Evolutionary conservation across 2,797 vertebrate genomes (phyloP).

Genomic region (Lepilemur septentrionalis): DNA sequence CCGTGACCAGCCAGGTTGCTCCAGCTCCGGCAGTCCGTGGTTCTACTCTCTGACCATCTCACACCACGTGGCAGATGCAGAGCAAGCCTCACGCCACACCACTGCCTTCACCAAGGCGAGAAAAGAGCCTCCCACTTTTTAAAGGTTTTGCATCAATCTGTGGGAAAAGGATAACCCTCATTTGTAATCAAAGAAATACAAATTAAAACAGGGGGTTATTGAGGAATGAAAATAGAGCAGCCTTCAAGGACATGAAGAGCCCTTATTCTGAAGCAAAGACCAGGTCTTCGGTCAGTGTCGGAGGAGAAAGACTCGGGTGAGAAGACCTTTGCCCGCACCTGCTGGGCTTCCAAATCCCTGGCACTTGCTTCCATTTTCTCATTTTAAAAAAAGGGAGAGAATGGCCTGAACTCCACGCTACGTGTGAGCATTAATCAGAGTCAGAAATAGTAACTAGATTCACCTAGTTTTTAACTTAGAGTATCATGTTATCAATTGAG

Average conservation of each 20-base stretch:
- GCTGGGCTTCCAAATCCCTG: not conserved
- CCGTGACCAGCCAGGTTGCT: not conserved
- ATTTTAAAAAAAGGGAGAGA: not conserved
- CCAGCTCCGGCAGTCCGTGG: not conserved
- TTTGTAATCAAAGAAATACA: not conserved
- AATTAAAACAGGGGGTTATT: not conserved
- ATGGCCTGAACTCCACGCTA: not conserved
- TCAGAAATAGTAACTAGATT: not conserved
- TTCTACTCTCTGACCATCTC: not conserved
- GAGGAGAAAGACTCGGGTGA: not conserved
- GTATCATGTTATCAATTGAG: not conserved
- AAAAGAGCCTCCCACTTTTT: not conserved
- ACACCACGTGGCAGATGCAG: rapidly evolving
- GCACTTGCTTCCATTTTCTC: not conserved
- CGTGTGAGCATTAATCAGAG: not conserved
- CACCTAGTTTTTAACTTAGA: not conserved
- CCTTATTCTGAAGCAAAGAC: not conserved
- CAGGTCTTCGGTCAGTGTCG: not conserved
- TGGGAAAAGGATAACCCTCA: not conserved
- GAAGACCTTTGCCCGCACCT: not conserved
- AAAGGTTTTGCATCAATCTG: not conserved
- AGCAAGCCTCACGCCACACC: rapidly evolving
- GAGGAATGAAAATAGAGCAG: not conserved
- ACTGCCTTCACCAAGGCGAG: not conserved
- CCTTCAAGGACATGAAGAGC: not conserved